These are phyloP conservation scores for Centropus unirufus DNA, from an alignment of 2,113 vertebrate species.

Conservation along the genomic window DNA sequence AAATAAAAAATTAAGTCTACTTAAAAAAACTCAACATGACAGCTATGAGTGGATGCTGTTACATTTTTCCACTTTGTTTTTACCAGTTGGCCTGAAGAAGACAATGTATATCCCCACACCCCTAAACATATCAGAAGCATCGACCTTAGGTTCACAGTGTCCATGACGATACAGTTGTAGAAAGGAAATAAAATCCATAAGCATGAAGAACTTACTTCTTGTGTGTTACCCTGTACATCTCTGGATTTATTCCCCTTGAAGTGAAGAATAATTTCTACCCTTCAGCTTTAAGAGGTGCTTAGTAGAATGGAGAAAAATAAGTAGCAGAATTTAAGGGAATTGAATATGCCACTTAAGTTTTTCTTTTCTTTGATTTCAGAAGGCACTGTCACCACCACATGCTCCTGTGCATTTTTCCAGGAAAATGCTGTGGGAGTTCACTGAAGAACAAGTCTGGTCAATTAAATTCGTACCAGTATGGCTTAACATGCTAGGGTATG, in stretches of 20 bases:
- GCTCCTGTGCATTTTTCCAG: not conserved
- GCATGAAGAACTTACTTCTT: not conserved
- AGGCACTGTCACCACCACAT: not conserved
- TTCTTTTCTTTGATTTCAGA: not conserved
- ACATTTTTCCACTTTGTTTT: not conserved
- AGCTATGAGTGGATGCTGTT: not conserved
- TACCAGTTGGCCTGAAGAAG: not conserved
- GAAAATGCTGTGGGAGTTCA: not conserved
- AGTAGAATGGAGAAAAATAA: not conserved
- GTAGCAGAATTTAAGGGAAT: not conserved
- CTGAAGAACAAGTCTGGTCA: not conserved
- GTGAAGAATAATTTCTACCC: not conserved
- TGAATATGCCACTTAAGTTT: rapidly evolving
- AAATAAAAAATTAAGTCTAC: not conserved
- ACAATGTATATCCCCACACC: not conserved
- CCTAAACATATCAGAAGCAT: not conserved
- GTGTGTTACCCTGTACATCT: not conserved
- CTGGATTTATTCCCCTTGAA: not conserved
- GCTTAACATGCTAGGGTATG: not conserved
- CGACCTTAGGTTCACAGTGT: not conserved
- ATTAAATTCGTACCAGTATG: not conserved
- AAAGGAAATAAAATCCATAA: not conserved
- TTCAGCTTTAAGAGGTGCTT: not conserved
- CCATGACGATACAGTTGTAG: not conserved
- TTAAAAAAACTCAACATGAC: not conserved